These are phyloP conservation scores for Isurus oxyrinchus DNA, from an alignment of 2,113 vertebrate species.

Conservation along the genomic window DNA sequence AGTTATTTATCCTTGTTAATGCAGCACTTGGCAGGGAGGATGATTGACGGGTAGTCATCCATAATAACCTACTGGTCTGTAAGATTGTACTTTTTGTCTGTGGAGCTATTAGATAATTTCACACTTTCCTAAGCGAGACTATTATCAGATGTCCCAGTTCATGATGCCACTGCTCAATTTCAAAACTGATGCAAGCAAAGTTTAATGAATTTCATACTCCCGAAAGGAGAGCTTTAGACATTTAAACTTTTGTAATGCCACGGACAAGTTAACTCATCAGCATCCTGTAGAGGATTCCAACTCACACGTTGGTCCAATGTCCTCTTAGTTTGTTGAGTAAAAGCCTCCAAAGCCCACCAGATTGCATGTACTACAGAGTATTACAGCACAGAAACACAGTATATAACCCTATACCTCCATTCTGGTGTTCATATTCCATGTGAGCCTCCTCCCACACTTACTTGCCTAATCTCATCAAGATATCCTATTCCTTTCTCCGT, in stretches of 20 bases:
- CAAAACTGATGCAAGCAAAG: neutral
- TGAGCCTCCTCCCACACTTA: no score
- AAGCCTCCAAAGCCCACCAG: neutral
- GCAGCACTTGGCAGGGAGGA: neutral
- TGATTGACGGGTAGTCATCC: neutral
- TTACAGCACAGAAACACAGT: no score
- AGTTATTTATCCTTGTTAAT: conserved; percentile 8
- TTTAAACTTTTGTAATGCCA: neutral
- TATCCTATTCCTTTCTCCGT: no score
- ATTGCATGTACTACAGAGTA: neutral
- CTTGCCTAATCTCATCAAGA: no score
- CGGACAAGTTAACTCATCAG: neutral
- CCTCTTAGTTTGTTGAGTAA: neutral
- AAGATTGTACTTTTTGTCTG: neutral
- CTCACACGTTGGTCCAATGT: neutral
- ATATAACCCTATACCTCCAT: no score
- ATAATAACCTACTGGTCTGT: conserved; percentile 14
- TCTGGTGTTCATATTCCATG: no score
- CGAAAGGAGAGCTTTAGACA: neutral
- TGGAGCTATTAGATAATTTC: neutral
- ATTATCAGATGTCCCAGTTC: conserved; percentile 15
- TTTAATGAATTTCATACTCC: neutral
- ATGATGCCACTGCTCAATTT: conserved; percentile 11
- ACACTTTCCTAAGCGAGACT: conserved; percentile 15
- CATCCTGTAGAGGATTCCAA: neutral